A percentile compares a stretch with the other conserved stretches of the same genome.
phyloP scores from a whole-genome alignment of 2,797 vertebrate genomes.

The Odontamblyopus rebecca region DNA sequence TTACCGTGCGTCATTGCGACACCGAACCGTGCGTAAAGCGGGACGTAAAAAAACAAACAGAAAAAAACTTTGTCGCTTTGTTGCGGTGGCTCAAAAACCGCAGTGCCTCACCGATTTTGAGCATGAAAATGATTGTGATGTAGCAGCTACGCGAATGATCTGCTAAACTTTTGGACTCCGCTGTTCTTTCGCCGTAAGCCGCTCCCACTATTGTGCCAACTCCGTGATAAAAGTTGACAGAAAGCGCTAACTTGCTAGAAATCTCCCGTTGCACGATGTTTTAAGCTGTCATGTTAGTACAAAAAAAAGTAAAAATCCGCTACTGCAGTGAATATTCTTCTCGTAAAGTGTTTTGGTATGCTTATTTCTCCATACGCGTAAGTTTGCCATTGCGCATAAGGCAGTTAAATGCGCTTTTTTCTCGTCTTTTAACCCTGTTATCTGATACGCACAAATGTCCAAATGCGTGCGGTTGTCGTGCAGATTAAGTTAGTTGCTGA shows the following conservation, averaged over 20 bases:
- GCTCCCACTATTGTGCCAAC: slow-evolving; percentile 47
- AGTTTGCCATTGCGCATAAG: slow-evolving; percentile 24
- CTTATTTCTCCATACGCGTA: slow-evolving; percentile 2
- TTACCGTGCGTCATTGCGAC: background rate
- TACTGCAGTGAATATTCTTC: slow-evolving; percentile 35
- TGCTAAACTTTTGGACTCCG: slow-evolving; percentile 27
- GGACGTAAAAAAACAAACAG: background rate
- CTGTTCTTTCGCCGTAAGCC: slow-evolving; percentile 19
- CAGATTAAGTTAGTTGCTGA: background rate
- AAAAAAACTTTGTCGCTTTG: background rate
- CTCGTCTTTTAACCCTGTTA: background rate
- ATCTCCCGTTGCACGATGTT: background rate
- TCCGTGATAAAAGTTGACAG: background rate
- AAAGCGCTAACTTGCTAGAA: background rate
- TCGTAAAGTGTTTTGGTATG: background rate
- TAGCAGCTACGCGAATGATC: slow-evolving; percentile 27
- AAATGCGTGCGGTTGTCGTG: background rate
- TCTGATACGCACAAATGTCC: background rate
- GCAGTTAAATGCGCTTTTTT: background rate
- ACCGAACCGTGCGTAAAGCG: background rate
- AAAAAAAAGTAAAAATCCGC: slow-evolving; percentile 36
- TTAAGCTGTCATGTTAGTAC: slow-evolving; percentile 11
- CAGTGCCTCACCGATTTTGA: background rate
- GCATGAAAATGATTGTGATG: slow-evolving; percentile 20
- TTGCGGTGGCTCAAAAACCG: background rate